Conservation (phyloP, 2,888 invertebrate species). For the Agriopis aurantiaria region DNA sequence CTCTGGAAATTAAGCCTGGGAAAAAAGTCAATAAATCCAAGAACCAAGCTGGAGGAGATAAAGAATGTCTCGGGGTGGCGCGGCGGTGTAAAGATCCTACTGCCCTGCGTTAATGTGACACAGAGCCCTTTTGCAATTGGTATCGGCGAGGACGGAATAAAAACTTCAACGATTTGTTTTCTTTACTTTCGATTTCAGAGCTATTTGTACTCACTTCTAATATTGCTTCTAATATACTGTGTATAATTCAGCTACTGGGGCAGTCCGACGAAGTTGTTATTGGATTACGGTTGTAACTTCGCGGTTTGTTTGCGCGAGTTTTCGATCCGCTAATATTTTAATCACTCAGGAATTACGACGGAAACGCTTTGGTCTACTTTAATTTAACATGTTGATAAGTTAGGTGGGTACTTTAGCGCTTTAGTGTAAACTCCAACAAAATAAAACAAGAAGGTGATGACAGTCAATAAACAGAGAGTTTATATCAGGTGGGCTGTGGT, state of each 20-base stretch:
- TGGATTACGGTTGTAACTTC: constrained; percentile 51
- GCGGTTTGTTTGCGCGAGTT: constrained; percentile 45
- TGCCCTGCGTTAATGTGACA: constrained; percentile 65
- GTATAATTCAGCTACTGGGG: constrained; percentile 43
- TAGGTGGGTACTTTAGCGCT: not conserved
- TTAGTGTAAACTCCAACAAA: not conserved
- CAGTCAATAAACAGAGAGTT: too few relatives aligned
- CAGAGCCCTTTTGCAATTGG: constrained; percentile 55
- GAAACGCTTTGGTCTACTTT: constrained; percentile 44
- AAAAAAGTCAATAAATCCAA: constrained; percentile 84
- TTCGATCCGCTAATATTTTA: constrained; percentile 39
- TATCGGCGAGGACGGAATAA: constrained; percentile 9
- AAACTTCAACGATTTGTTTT: constrained; percentile 27
- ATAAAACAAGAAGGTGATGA: not conserved
- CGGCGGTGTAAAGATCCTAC: constrained; percentile 49
- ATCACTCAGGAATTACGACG: constrained; percentile 30
- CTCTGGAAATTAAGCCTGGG: constrained; percentile 82
- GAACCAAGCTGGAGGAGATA: constrained; percentile 75
- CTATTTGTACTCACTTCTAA: constrained; percentile 38
- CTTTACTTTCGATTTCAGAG: constrained; percentile 53
- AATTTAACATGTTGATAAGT: constrained; percentile 16
- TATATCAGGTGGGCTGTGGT: too few relatives aligned
- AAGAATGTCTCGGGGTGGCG: constrained; percentile 68
- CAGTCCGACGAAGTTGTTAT: constrained; percentile 50
- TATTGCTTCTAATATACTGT: constrained; percentile 9